phyloP scores from a whole-genome alignment of 1,140 invertebrate species.

The Bombus terrestris region DNA sequence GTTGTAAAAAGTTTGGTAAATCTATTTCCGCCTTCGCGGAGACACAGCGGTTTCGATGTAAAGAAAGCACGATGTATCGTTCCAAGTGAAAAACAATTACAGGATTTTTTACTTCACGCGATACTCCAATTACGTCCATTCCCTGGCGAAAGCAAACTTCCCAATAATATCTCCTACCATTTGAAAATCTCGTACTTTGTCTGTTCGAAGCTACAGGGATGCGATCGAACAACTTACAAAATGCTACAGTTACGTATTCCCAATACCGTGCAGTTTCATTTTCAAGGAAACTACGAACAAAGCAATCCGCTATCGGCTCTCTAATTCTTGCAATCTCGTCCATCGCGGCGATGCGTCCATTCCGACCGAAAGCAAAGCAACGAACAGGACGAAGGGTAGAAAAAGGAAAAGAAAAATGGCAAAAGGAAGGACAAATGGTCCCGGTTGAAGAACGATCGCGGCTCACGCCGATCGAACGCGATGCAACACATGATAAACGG shows the following conservation, averaged over 20 bases:
- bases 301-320: neutral
- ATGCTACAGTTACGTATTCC: no score
- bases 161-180: neutral
- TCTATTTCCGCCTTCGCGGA: neutral
- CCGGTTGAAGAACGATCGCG: slow-evolving; percentile 2
- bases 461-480: neutral
- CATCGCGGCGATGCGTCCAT: no score
- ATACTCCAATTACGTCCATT: neutral
- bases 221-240: neutral
- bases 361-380: no score
- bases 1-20: neutral
- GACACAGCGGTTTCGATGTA: neutral
- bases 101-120: neutral
- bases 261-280: neutral
- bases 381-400: neutral
- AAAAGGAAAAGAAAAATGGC: neutral
- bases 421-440: slow-evolving; percentile 2
- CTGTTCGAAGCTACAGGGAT: neutral
- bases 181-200: neutral
- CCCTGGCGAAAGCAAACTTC: neutral
- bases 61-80: neutral
- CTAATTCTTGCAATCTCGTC: neutral
- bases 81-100: neutral
- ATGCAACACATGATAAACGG: slow-evolving; percentile 31
- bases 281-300: neutral